Conservation (phyloP, 2,113 vertebrate species). For the Alligator mississippiensis region DNA sequence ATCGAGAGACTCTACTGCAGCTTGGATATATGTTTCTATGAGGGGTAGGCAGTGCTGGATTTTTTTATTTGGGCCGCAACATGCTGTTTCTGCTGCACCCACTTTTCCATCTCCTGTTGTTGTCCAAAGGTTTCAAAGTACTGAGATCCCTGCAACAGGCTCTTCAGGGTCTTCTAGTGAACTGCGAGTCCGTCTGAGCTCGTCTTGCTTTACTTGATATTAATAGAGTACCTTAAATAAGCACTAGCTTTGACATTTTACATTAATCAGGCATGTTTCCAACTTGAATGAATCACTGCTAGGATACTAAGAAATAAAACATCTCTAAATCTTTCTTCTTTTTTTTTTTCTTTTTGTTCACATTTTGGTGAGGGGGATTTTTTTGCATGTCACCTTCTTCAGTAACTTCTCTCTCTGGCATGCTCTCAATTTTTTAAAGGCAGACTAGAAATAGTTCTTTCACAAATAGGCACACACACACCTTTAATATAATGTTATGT, state of each 20-base stretch:
- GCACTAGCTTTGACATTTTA: not conserved
- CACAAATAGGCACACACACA: too few relatives aligned
- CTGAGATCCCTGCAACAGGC: too few relatives aligned
- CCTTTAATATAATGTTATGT: too few relatives aligned
- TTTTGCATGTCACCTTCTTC: not conserved
- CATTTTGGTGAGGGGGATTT: not conserved
- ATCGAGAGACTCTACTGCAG: too few relatives aligned
- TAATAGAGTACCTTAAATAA: not conserved
- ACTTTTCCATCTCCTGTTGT: too few relatives aligned
- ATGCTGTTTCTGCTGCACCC: too few relatives aligned
- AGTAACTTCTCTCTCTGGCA: not conserved
- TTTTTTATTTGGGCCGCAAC: too few relatives aligned
- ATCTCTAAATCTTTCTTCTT: not conserved
- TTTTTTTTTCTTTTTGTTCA: not conserved
- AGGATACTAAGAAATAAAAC: not conserved
- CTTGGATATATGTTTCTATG: too few relatives aligned
- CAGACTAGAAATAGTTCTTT: not conserved
- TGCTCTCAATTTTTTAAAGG: not conserved
- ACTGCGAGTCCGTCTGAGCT: too few relatives aligned
- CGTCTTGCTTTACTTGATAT: not conserved
- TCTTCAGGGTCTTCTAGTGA: not conserved
- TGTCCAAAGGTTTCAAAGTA: too few relatives aligned
- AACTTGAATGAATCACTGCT: not conserved
- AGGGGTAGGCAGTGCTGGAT: too few relatives aligned
- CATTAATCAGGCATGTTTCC: not conserved